Evolutionary conservation across 2,888 invertebrate genomes (phyloP).

Genomic region (Chloroclystis v-ata): DNA sequence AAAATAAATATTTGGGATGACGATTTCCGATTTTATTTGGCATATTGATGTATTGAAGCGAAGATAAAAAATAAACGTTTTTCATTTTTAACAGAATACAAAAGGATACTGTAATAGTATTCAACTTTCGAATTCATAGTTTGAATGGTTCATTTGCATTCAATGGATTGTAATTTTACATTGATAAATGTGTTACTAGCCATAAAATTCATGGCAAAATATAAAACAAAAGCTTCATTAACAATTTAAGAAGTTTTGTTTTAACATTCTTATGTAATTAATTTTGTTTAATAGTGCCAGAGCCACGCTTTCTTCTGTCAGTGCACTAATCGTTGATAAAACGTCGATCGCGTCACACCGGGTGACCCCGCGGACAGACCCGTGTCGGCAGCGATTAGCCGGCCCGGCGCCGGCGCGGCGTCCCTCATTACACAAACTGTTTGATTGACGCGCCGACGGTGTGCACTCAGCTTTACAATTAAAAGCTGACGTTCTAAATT

Average conservation of each 20-base stretch:
- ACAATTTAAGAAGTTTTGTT: too few species aligned
- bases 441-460: slow-evolving; percentile 17
- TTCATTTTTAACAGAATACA: neutral
- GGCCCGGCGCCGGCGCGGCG: slow-evolving; percentile 8
- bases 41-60: neutral
- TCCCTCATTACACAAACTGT: slow-evolving; percentile 18
- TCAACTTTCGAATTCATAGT: too few species aligned
- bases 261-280: too few species aligned
- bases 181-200: too few species aligned
- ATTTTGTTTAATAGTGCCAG: neutral
- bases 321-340: slow-evolving; percentile 1
- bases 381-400: slow-evolving; percentile 22
- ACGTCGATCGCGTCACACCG: too few species aligned
- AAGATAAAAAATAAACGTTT: neutral
- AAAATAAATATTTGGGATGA: slow-evolving; percentile 7
- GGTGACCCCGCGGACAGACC: slow-evolving; percentile 9
- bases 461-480: slow-evolving; percentile 16
- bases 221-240: neutral
- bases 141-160: too few species aligned
- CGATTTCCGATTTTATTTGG: neutral
- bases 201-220: too few species aligned
- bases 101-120: too few species aligned
- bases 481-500: neutral
- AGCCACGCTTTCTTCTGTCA: neutral
- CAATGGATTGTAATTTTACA: too few species aligned